Evolutionary conservation across 2,797 vertebrate species (phyloP), one percentile per base, ranked within the genome.

Genomic region (Lithobates pipiens): DNA sequence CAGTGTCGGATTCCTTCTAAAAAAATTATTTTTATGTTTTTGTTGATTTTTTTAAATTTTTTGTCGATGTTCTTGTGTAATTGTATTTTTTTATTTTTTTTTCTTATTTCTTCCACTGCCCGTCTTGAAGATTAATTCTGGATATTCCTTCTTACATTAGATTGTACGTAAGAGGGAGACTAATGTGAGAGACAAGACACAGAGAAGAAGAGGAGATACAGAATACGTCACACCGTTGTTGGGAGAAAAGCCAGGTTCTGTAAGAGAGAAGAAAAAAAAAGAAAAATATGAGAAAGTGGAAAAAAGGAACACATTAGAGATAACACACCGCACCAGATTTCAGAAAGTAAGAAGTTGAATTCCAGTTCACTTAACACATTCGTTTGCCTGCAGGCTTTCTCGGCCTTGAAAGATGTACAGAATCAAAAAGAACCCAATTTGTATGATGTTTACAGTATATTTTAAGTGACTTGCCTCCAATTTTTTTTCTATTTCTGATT

Each of bases 171-270:
- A 63, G 65, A 90, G 79, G 84, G 82, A 86, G 86, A 88, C 88
- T 81, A 90, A 88, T 44, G 80, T 84, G 9, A 88, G 93, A 82
- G 91, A 93, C 79, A 93, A 85, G 88, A 92, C 84, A 65, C 90
- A 90, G 89, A 93, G 87, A 85, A 92, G 0, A 76, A 92, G 84
- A 84, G 91, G 85, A 89, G 90, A 88, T 75, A 72, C 82, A 32
- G 81, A 72, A 7, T 88, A 89, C 69, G 0, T 89, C 50, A 85
- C 80, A 15, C 85, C 80, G 34, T 83, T 69, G 82, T 87, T 87
- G 29, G 50, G 11, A 2, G 44, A 11, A 11, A 39, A 67, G 10
- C 85, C 85, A 39, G 80, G 85, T 54, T 75, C 85, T 87, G 61
- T 42, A 80, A 85, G 36, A 83, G 34, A 79, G 32, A 63, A 71